Evolutionary conservation across 2,888 invertebrate genomes (phyloP), one percentile per base, ranked within the genome.

Genomic region (Epistrophella euchroma): DNA sequence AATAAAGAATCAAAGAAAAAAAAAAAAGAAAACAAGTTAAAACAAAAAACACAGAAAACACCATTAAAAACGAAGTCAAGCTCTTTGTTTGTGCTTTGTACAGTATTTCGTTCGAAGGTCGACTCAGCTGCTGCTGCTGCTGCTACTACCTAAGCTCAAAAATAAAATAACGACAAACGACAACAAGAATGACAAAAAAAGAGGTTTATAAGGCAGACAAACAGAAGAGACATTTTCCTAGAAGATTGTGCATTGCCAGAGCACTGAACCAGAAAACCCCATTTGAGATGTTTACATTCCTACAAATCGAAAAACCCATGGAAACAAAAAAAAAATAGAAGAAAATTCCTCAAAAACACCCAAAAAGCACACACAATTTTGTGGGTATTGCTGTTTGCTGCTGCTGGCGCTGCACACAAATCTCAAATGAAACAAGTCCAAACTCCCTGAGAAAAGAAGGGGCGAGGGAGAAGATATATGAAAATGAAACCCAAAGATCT

Each of bases 221-320:
- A 70, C 56, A 75, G 64, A 79, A 73, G 25, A 76, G 55, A 75
- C 50, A 75, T 71, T 70, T 50, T 66, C 58, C 55, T 60, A 22
- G 25, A 73, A 86, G 64, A 77, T 81, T 73, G 47, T 66, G 73
- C 73, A 78, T 70, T 78, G 68, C 68, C 50, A 68, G 25, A 68
- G 77, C 86, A 86, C 52, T 71, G 77, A 86, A 86, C 74, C 86
- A 74, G 86, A 86, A 86, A 82, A 82, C 86, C 77, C 82, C 74
- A 81, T 82, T 50, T 28, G 58, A 64, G 77, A 82, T 86, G 82
- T 86, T 86, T 86, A 82, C 86, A 77, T 86, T 86, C 74, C 71
- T 52, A 19, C 40, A 55, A 55, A 60, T 52, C 71, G 45, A 70
- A 70, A 28, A 60, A 60, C 17, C 45, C 32, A 66, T n/a, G n/a